Evolutionary conservation across 2,888 invertebrate species (phyloP), one percentile per base, ranked within the genome.

Genomic region (Agonopterix heracliana): DNA sequence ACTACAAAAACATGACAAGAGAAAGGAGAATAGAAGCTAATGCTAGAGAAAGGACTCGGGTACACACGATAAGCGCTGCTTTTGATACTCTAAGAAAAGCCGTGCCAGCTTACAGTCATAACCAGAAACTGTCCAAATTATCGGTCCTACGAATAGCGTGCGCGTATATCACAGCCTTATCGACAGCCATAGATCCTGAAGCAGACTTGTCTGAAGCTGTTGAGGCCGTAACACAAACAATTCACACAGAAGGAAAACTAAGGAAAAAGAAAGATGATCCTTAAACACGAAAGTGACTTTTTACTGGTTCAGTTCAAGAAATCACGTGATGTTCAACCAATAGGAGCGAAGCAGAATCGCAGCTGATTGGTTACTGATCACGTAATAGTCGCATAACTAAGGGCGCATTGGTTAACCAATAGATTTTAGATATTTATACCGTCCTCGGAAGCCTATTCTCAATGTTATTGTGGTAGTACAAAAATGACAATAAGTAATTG

Each of bases 1-100:
- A 97, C 75, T 98, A 98, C 81, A 98, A 98, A 73, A 98, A 97
- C 75, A 97, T 98, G 97, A 98, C 96, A 0, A 90, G 96, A 13
- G 97, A 97, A 74, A 87, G 98, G 59, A 90, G 98, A 57, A 96
- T 98, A 69, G 98, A 98, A 74, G 98, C 98, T 0, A 98, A 98
- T 71, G 98, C 98, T 0, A 89, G 98, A 4, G 98, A 98, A 74
- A 85, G 98, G 52, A 96, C 97, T 5, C 89, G 98, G 47, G 98
- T 98, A 0, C 98, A 98, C 77, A 98, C 98, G 1, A 98, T 98
- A 59, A 97, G 97, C 68, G 97, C 97, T 0, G 98, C 98, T 0
- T 98, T 98, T 74, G 98, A 98, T 59, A 96, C 95, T 0, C 85
- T 98, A 9, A 90, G 98, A 43, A 89, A 90, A 52, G 90, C 96